Percentiles rank a stretch among this genome's conserved stretches.
phyloP scores from a whole-genome alignment of 37 sponge, comb jelly and placozoan species.

The Haliclona indistincta region DNA sequence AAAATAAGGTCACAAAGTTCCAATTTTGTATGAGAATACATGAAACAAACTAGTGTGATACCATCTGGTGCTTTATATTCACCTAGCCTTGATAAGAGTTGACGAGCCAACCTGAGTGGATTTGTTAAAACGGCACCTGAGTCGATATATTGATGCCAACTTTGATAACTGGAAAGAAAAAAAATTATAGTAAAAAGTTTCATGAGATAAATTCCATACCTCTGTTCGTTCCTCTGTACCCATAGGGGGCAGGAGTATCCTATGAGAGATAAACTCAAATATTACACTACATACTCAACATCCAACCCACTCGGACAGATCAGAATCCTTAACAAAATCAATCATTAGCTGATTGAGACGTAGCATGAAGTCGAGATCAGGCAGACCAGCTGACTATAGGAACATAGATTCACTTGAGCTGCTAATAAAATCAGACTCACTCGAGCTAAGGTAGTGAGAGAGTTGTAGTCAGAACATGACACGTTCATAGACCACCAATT shows the following conservation, averaged over 20 bases:
- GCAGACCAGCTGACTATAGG: constrained; percentile 39
- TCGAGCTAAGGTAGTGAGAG: constrained; percentile 43
- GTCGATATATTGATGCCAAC: constrained; percentile 75
- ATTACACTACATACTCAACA: neutral
- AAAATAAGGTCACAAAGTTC: neutral
- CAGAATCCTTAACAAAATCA: constrained; percentile 65
- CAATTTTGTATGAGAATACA: neutral
- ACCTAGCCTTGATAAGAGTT: constrained; percentile 80
- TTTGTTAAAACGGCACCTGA: constrained; percentile 79
- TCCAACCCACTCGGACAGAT: constrained; percentile 60
- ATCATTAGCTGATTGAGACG: constrained; percentile 75
- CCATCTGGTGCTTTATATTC: neutral
- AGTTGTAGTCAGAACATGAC: constrained; percentile 60
- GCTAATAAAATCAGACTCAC: constrained; percentile 23
- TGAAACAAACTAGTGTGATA: neutral
- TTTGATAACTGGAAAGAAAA: constrained; percentile 51
- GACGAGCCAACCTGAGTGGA: constrained; percentile 58
- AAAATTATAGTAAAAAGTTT: neutral
- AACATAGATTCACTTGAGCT: neutral
- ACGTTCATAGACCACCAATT: constrained; percentile 66
- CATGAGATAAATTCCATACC: neutral
- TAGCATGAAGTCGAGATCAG: constrained; percentile 75
- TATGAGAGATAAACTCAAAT: neutral
- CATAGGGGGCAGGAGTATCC: constrained; percentile 74
- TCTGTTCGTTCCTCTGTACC: constrained; percentile 66